Conservation (phyloP, 1,140 invertebrate species). For the Bombus polaris region DNA sequence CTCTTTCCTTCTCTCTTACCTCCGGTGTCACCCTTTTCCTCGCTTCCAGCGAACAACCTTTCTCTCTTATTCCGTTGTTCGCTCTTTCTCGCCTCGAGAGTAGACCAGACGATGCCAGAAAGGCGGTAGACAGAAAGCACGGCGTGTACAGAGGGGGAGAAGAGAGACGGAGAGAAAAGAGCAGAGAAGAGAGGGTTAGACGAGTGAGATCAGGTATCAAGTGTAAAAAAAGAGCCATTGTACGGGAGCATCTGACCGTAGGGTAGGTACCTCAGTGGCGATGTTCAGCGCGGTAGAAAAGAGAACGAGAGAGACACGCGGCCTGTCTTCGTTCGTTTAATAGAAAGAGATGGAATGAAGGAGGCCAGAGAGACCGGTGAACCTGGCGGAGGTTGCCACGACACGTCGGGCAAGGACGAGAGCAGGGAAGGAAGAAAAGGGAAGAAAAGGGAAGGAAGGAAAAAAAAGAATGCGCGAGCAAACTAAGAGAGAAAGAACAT, state of each 20-base stretch:
- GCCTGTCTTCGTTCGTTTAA: constrained; percentile 13
- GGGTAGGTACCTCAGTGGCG: constrained; percentile 70
- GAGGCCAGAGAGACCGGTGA: background rate
- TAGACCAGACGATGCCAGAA: background rate
- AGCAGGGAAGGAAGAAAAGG: constrained; percentile 28
- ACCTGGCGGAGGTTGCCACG: constrained; percentile 51
- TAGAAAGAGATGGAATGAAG: constrained; percentile 8
- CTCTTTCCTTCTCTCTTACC: background rate
- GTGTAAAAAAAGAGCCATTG: constrained; percentile 77
- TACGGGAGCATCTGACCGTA: constrained; percentile 81
- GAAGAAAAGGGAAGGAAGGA: constrained; percentile 48
- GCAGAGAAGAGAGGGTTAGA: constrained; percentile 61
- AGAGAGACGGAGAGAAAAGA: background rate
- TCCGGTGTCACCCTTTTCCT: background rate
- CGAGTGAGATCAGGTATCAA: constrained; percentile 80
- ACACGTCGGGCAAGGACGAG: constrained; percentile 34
- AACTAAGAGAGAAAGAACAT: constrained; percentile 15
- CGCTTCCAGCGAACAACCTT: no score
- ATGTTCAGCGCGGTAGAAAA: constrained; percentile 43
- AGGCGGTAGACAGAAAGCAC: background rate
- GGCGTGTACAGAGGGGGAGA: background rate
- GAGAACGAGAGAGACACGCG: constrained; percentile 19
- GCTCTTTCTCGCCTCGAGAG: background rate
- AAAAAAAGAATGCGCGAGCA: constrained; percentile 46
- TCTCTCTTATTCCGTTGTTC: background rate